A percentile compares a stretch with the other conserved stretches of the same genome.
Conservation (phyloP, 2,113 vertebrate genomes). For the Danionella cerebrum region DNA sequence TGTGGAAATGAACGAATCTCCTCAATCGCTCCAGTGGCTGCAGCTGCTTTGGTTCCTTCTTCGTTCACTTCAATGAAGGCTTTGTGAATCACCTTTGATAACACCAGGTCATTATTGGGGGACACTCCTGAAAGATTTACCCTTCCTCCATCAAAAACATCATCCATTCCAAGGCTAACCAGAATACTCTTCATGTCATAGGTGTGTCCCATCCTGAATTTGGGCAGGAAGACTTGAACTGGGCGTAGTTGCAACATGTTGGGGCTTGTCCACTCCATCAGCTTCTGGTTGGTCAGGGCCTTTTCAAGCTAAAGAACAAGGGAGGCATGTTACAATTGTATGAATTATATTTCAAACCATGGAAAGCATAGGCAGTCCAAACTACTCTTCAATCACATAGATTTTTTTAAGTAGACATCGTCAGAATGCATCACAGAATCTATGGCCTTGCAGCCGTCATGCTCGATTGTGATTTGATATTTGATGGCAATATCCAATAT, state of each 20-base stretch:
- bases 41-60: conserved; percentile 81
- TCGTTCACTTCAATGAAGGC: conserved; percentile 83
- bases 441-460: no score
- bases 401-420: no score
- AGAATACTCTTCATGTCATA: conserved; percentile 60
- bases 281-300: conserved; percentile 58
- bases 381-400: no score
- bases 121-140: conserved; percentile 77
- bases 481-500: no score
- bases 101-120: conserved; percentile 54
- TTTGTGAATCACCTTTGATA: conserved; percentile 80
- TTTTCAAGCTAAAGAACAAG: conserved; percentile 61
- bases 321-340: background rate
- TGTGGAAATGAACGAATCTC: conserved; percentile 61
- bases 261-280: conserved; percentile 58
- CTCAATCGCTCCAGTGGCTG: conserved; percentile 62
- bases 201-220: conserved; percentile 60
- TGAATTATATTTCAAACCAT: no score
- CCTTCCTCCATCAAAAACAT: conserved; percentile 51
- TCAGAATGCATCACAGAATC: no score
- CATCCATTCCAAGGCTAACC: conserved; percentile 60
- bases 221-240: conserved; percentile 60
- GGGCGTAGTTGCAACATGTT: conserved; percentile 51
- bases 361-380: no score
- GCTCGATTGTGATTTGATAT: no score